phyloP scores from a whole-genome alignment of 2,888 invertebrate species.

The Nowickia ferox region DNA sequence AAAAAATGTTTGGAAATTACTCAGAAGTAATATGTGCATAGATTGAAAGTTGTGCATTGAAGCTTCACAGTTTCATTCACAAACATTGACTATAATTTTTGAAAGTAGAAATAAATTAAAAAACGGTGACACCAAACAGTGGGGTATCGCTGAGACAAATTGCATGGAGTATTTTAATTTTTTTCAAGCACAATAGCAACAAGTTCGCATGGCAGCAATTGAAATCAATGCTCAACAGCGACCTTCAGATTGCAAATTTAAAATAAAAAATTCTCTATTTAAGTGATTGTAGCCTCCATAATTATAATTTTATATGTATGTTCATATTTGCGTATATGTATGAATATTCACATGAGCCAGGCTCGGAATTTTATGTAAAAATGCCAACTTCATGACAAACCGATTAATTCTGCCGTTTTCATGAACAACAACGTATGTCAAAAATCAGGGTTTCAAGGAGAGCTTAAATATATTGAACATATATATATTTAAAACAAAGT shows the following conservation, averaged over 20 bases:
- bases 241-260: not conserved
- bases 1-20: slow-evolving; percentile 28
- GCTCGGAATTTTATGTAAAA: too few relatives aligned
- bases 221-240: not conserved
- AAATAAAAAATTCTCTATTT: too few relatives aligned
- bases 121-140: slow-evolving; percentile 21
- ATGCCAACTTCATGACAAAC: too few relatives aligned
- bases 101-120: slow-evolving; percentile 24
- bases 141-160: not conserved
- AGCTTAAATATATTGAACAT: too few relatives aligned
- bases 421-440: too few relatives aligned
- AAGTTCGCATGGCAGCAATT: not conserved
- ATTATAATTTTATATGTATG: too few relatives aligned
- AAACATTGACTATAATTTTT: slow-evolving; percentile 12
- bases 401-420: too few relatives aligned
- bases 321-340: too few relatives aligned
- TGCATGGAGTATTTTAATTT: not conserved
- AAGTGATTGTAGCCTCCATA: too few relatives aligned
- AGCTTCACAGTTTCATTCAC: slow-evolving; percentile 11
- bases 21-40: slow-evolving; percentile 5
- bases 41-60: slow-evolving; percentile 34
- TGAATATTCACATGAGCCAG: too few relatives aligned
- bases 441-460: too few relatives aligned
- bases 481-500: too few relatives aligned
- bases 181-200: not conserved